phyloP scores from a whole-genome alignment of 2,113 vertebrate genomes.

The Girardinichthys multiradiatus region DNA sequence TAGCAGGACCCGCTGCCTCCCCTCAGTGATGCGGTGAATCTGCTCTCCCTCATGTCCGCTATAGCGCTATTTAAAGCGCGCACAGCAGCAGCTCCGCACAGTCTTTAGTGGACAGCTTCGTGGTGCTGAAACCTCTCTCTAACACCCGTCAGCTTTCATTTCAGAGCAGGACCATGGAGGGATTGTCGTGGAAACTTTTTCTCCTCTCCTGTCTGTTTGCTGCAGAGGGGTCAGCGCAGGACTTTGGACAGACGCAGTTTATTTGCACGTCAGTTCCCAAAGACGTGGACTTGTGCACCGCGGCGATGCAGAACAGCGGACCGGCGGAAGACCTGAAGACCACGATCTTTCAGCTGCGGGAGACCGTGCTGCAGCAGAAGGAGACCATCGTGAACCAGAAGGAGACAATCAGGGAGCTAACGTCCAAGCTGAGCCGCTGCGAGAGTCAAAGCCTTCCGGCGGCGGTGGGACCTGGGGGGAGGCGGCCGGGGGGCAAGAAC shows the following conservation, averaged over 20 bases:
- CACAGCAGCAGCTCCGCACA: constrained; percentile 47
- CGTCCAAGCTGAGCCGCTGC: constrained; percentile 92
- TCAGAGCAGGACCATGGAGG: constrained; percentile 63
- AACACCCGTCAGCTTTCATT: not conserved
- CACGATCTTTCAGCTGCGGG: constrained; percentile 92
- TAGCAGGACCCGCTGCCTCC: constrained; percentile 51
- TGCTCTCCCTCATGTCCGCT: constrained; percentile 63
- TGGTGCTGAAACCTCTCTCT: constrained; percentile 61
- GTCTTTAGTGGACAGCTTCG: constrained; percentile 72
- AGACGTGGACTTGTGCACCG: constrained; percentile 94
- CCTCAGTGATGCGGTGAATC: constrained; percentile 65
- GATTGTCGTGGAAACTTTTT: constrained; percentile 80
- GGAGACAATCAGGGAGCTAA: constrained; percentile 95
- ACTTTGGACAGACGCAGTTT: constrained; percentile 92
- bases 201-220: constrained; percentile 74
- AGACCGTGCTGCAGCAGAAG: constrained; percentile 96
- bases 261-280: constrained; percentile 97
- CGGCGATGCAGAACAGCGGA: constrained; percentile 88
- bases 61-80: constrained; percentile 80
- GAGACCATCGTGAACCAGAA: constrained; percentile 96
- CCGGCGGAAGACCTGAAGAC: constrained; percentile 91
- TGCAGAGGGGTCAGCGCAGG: constrained; percentile 78
- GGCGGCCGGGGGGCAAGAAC: constrained; percentile 85
- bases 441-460: constrained; percentile 89
- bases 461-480: constrained; percentile 78